phyloP scores from a whole-genome alignment of 2,113 vertebrate species.

The Regulus satrapa region DNA sequence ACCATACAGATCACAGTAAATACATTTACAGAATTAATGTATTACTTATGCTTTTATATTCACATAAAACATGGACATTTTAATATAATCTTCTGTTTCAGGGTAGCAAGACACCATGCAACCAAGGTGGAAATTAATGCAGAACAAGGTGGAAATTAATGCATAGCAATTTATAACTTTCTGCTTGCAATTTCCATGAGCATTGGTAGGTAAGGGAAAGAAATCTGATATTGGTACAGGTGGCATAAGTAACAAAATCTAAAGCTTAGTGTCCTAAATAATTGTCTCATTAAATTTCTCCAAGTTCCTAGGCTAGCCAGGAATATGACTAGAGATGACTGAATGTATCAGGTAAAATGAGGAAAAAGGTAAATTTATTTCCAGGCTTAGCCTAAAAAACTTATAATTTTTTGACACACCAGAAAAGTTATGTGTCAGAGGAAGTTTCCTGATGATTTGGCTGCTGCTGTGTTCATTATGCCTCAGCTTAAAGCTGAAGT shows the following conservation, averaged over 20 bases:
- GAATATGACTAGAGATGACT: neutral
- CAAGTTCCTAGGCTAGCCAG: neutral
- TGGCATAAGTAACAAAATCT: neutral
- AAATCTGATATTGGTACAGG: neutral
- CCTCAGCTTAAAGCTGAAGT: neutral
- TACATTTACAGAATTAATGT: neutral
- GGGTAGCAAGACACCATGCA: neutral
- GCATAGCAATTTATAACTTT: neutral
- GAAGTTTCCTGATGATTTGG: neutral
- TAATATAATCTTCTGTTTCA: neutral
- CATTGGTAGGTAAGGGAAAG: neutral
- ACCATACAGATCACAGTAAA: neutral
- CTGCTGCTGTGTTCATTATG: neutral
- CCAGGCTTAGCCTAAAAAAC: neutral
- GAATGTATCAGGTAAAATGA: neutral
- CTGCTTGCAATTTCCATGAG: neutral
- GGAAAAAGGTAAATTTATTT: neutral
- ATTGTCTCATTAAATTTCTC: neutral
- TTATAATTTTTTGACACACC: neutral
- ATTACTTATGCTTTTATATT: neutral
- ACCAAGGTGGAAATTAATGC: neutral
- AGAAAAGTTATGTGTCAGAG: neutral
- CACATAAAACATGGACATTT: neutral
- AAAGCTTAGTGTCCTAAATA: neutral
- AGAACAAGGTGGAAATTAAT: neutral